Conservation (phyloP, 2,113 vertebrate species). For the Ceyx cyanopectus region DNA sequence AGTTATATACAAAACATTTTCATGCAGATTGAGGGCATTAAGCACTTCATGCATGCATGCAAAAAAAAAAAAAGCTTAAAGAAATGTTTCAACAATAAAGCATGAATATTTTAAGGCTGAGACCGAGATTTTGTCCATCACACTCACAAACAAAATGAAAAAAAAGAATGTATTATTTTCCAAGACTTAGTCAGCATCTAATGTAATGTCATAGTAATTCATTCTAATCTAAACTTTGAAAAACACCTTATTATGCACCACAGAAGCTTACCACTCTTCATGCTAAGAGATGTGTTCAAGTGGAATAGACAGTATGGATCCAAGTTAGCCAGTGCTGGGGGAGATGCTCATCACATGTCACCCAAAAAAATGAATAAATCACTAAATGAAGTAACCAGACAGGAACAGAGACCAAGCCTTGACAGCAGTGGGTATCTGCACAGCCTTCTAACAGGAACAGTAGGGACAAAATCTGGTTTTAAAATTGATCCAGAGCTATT, state of each 20-base stretch:
- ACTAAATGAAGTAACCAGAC: not conserved
- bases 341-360: not conserved
- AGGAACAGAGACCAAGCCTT: not conserved
- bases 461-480: not conserved
- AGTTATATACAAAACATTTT: slow-evolving; percentile 57
- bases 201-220: not conserved
- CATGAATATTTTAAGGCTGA: slow-evolving; percentile 19
- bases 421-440: not conserved
- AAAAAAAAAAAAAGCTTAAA: slow-evolving; percentile 26
- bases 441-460: not conserved
- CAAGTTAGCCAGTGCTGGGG: not conserved
- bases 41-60: slow-evolving; percentile 42
- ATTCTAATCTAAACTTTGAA: not conserved
- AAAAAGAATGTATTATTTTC: slow-evolving; percentile 5
- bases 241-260: not conserved
- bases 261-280: not conserved
- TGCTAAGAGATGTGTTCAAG: not conserved
- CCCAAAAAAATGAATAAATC: not conserved
- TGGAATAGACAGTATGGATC: not conserved
- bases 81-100: slow-evolving; percentile 44
- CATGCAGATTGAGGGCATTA: slow-evolving; percentile 65
- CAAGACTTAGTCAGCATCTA: slow-evolving; percentile 9
- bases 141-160: not conserved
- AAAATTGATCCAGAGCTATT: not conserved
- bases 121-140: not conserved